Percentiles rank a stretch among this genome's conserved stretches.
phyloP scores from a whole-genome alignment of 2,113 vertebrate genomes.

The Erpornis zantholeuca region DNA sequence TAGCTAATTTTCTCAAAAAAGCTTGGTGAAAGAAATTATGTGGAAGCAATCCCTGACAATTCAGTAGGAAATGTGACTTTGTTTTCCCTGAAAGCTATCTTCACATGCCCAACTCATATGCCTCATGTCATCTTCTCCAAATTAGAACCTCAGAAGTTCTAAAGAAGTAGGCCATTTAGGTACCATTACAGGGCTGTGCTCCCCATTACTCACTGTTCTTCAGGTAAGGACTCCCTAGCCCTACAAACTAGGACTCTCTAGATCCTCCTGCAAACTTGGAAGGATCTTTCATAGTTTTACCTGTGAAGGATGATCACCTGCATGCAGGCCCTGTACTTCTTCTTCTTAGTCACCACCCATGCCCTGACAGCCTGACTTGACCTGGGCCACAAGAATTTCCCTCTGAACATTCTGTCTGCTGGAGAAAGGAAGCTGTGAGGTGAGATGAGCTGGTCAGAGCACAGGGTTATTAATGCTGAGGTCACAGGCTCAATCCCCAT shows the following conservation, averaged over 20 bases:
- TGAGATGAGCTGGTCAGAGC: not conserved
- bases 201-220: not conserved
- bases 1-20: not conserved
- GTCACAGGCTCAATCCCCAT: not conserved
- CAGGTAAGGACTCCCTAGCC: not conserved
- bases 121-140: not conserved
- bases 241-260: no score
- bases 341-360: not conserved
- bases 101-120: fast-evolving
- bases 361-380: not conserved
- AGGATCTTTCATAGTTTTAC: not conserved
- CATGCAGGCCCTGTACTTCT: not conserved
- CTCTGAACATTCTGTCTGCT: not conserved
- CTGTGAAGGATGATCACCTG: not conserved
- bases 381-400: not conserved
- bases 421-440: not conserved
- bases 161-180: not conserved
- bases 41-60: not conserved
- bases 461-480: not conserved
- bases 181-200: not conserved
- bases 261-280: not conserved
- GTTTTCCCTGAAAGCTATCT: not conserved
- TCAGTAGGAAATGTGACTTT: not conserved
- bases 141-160: not conserved
- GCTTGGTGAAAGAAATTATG: not conserved